Evolutionary conservation across 2,113 vertebrate genomes (phyloP).

Genomic region (Gobiocypris rarus): DNA sequence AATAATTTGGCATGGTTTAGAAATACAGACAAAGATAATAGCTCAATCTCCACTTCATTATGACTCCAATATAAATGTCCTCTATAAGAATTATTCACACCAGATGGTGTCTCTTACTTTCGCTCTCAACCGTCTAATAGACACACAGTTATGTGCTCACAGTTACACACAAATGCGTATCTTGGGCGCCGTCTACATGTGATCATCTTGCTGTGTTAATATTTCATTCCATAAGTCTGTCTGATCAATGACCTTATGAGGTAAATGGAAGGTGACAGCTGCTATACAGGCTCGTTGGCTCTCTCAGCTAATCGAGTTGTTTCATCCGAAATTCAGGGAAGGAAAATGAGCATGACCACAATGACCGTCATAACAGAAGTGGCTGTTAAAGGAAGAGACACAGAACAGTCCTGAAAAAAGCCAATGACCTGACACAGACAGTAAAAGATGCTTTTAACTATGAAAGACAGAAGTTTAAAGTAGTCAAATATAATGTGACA

Average conservation of each 20-base stretch:
- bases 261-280: conserved; percentile 71
- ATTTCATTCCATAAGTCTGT: conserved; percentile 71
- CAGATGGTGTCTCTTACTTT: conserved; percentile 47
- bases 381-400: neutral
- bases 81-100: conserved; percentile 50
- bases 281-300: conserved; percentile 73
- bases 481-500: neutral
- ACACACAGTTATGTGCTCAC: neutral
- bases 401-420: conserved; percentile 1
- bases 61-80: conserved; percentile 43
- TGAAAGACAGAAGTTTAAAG: neutral
- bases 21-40: conserved; percentile 34
- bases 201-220: conserved; percentile 46
- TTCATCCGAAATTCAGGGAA: conserved; percentile 57
- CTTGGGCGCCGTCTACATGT: neutral
- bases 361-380: neutral
- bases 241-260: conserved; percentile 76
- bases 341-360: conserved; percentile 47
- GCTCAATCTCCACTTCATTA: conserved; percentile 50
- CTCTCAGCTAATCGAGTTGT: conserved; percentile 69
- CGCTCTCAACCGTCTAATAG: neutral
- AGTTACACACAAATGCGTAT: neutral
- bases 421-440: neutral
- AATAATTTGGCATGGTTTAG: conserved; percentile 33
- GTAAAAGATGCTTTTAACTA: neutral